Evolutionary conservation across 2,888 invertebrate species (phyloP).

Genomic region (Gymnocheta viridis): DNA sequence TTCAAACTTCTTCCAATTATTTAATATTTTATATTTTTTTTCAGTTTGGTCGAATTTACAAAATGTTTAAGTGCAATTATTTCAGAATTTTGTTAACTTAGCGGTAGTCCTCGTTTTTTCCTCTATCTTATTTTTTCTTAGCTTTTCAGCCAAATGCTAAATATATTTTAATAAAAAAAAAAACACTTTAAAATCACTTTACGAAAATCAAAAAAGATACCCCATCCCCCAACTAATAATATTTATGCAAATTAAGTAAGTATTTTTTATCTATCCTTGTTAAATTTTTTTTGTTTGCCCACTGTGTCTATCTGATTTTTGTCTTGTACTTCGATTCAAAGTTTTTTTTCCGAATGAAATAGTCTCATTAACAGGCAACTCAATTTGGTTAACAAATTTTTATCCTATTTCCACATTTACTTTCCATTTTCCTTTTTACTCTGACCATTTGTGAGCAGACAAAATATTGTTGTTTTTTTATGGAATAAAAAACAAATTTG

Average conservation of each 20-base stretch:
- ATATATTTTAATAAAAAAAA: conserved; percentile 7
- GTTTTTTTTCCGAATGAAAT: conserved; percentile 42
- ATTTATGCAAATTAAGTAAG: conserved; percentile 38
- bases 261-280: conserved; percentile 13
- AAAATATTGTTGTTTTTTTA: neutral
- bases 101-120: too few species aligned
- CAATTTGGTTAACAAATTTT: conserved; percentile 65
- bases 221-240: neutral
- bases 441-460: conserved; percentile 51
- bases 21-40: too few species aligned
- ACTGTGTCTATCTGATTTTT: neutral
- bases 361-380: conserved; percentile 60
- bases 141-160: too few species aligned
- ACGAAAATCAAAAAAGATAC: neutral
- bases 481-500: neutral
- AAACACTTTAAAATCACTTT: conserved; percentile 30
- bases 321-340: neutral
- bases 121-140: too few species aligned
- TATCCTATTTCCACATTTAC: conserved; percentile 5
- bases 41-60: too few species aligned
- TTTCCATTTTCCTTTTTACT: neutral
- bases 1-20: too few species aligned
- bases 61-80: too few species aligned
- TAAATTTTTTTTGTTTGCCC: neutral
- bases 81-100: too few species aligned